Conservation (phyloP, 2,797 vertebrate species). For the Margarornis squamiger region DNA sequence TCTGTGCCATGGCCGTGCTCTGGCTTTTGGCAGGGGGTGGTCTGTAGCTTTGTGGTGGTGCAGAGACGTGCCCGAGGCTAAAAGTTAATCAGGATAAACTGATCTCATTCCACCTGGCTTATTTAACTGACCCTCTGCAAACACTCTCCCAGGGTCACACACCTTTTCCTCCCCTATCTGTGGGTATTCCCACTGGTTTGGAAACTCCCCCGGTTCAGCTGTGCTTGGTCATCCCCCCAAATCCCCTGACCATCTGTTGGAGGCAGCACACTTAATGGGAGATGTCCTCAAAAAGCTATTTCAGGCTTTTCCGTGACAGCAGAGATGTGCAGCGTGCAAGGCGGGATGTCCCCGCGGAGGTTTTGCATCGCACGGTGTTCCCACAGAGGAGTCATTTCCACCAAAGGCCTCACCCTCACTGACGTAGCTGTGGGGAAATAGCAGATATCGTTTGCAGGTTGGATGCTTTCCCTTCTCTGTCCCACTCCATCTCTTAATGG, state of each 20-base stretch:
- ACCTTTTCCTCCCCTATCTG: background rate
- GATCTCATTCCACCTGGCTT: background rate
- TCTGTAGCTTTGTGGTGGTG: background rate
- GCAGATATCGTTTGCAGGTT: background rate
- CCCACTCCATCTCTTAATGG: background rate
- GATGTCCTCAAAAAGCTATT: slow-evolving; percentile 29
- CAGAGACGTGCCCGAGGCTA: background rate
- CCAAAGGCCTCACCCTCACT: background rate
- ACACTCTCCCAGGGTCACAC: background rate
- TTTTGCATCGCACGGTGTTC: background rate
- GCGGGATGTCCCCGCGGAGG: background rate
- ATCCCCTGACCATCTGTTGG: background rate
- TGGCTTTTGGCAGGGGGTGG: background rate
- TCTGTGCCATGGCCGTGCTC: background rate
- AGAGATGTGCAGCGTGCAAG: background rate
- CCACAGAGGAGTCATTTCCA: background rate
- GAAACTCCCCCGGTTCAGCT: background rate
- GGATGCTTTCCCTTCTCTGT: background rate
- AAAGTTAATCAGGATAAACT: background rate
- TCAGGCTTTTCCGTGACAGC: background rate
- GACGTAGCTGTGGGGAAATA: background rate
- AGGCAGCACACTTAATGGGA: slow-evolving; percentile 6
- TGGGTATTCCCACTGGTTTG: background rate
- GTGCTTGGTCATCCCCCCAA: background rate
- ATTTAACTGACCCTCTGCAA: background rate